phyloP scores from a whole-genome alignment of 2,113 vertebrate species.

The Cephalopholis sonnerati region DNA sequence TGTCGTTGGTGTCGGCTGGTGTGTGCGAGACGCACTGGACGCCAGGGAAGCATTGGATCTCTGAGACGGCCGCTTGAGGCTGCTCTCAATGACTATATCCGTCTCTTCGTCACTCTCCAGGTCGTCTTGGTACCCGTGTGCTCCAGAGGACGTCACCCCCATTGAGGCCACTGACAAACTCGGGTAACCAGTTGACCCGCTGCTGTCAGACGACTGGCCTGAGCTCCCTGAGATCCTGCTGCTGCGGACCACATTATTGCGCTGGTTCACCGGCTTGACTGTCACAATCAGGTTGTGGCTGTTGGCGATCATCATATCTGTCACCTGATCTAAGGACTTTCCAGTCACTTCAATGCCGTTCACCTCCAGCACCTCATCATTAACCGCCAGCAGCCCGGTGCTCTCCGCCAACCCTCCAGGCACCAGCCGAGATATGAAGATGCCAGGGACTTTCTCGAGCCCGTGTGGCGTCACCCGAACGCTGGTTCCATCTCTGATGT shows the following conservation, averaged over 20 bases:
- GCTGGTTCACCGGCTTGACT: conserved; percentile 97
- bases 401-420: conserved; percentile 96
- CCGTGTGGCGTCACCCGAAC: conserved; percentile 96
- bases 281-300: conserved; percentile 99
- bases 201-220: conserved; percentile 93
- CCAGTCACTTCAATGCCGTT: conserved; percentile 98
- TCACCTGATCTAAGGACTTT: conserved; percentile 97
- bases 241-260: conserved; percentile 94
- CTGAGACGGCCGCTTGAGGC: conserved; percentile 86
- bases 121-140: conserved; percentile 92
- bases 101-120: conserved; percentile 96
- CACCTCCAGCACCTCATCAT: conserved; percentile 98
- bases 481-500: conserved; percentile 96
- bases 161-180: conserved; percentile 83
- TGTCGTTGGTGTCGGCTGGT: conserved; percentile 49
- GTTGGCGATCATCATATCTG: conserved; percentile 99
- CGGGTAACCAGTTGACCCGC: conserved; percentile 87
- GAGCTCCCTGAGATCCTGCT: conserved; percentile 93
- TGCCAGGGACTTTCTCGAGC: conserved; percentile 95
- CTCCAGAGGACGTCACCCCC: conserved; percentile 70
- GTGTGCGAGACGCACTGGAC: conserved; percentile 69
- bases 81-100: conserved; percentile 95
- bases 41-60: conserved; percentile 81
- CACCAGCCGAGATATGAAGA: conserved; percentile 98
- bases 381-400: conserved; percentile 97